Base-by-base conservation (phyloP, 2,888 invertebrate genomes). In the Hypercompe scribonia region DNA sequence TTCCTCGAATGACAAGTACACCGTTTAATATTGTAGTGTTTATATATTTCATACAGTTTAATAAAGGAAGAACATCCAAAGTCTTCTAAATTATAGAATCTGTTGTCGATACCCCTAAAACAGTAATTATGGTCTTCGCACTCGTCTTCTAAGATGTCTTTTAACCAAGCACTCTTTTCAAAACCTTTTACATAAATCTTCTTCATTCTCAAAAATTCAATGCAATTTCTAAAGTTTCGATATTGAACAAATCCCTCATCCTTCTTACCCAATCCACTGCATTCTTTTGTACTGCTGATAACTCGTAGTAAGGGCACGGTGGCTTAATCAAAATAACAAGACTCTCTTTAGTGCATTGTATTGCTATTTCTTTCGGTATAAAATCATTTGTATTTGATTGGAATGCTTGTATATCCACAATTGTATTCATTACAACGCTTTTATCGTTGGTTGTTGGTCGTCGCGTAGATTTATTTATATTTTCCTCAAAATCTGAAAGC, bases 311-410 rank as follows among this genome's bases (percentile, higher is more conserved):
- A n/a, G 71, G 34, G 15, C 7, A 71, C 15, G 74, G 74, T 13
- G 74, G 74, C 18, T 65, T 64, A 2, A 74, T 74, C 28, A 74
- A 24, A 10, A 74, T 33, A 10, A 54, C 21, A 15, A 71, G 24
- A 5, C 68, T n/a, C 10, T 65, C 15, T 0, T 65, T n/a, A 3
- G 21, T 11, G 2, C 50, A 68, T 36, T 67, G 46, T 46, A 74
- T 46, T 2, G 68, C 74, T 42, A 74, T 68, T 21, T 74, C 74
- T 65, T 74, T 74, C 10, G 74, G 74, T 24, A 74, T 71, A 24
- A 74, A 68, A 3, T 31, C 31, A 24, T 68, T 54, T 0, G 54
- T 21, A 3, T 71, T 68, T 15, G 46, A 15, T 2, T 28, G 13
- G n/a, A 65, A 74, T 7, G 65, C 71, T 39, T 74, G 74, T 31